Evolutionary conservation across 1,140 invertebrate species (phyloP), one percentile per base, ranked within the genome.

Genomic region (Drosophila nigromelanica): DNA sequence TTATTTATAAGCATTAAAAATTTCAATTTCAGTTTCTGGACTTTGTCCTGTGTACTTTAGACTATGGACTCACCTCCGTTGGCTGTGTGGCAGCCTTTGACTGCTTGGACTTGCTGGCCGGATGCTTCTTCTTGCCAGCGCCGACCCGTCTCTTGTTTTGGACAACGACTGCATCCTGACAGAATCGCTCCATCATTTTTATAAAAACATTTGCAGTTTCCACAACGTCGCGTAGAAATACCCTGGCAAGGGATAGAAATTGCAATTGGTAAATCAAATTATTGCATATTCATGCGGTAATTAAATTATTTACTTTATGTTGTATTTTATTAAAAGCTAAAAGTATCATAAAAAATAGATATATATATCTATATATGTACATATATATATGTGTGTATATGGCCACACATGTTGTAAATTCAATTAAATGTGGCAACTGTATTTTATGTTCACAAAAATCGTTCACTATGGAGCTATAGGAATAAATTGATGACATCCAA

Each of bases 191-290:
- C 66, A 99, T 92, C 94, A 99, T 96, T 94, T 97, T 98, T 48
- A 99, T 91, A 91, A 98, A 99, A 67, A 98, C 93, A 92, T 99
- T 98, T 27, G 95, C 95, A 0, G 97, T 97, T 91, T 98, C 96
- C 11, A 98, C 93, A 11, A 99, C 93, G 93, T 99, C 98, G 59
- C 95, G 94, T 48, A 99, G 93, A 92, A 97, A 99, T 1, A 94
- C 92, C 80, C 96, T 97, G 80, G 27, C 14, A 21, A 18, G 63
- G 92, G 92, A 51, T 69, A 61, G 42, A 64, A 11, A 58, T 35
- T 6, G 8, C 33, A 45, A 48, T 58, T 54, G 45, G 61, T 74
- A 80, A 80, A 89, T 68, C 43, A 90, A 64, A 80, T 71, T 73
- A 73, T 76, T 73, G 64, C 76, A 69, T 61, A 54, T 51, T 21